Percentiles rank a stretch among this genome's conserved stretches.
Conservation (phyloP, 2,888 invertebrate genomes). For the Synergus japonicus region DNA sequence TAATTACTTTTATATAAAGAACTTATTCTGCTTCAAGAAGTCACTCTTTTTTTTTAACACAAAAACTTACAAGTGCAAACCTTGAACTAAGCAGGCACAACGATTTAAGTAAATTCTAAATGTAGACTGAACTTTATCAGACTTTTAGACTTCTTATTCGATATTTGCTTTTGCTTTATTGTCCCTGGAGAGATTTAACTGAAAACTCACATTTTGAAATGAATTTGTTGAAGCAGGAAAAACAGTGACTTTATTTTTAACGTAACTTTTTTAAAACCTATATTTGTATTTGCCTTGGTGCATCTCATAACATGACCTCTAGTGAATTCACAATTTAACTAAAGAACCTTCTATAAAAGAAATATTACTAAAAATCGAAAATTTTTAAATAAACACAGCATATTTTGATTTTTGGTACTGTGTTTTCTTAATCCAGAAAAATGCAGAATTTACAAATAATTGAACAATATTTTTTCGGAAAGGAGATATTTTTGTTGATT, state of each 20-base stretch:
- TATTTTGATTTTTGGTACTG: conserved; percentile 6
- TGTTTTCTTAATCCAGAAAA: neutral
- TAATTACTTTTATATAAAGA: conserved; percentile 31
- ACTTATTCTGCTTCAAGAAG: conserved; percentile 21
- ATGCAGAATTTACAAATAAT: neutral
- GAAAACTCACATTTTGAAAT: neutral
- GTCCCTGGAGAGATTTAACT: neutral
- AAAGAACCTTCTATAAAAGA: too few relatives aligned
- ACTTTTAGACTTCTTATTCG: conserved; percentile 19
- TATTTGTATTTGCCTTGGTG: neutral
- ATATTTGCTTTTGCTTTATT: conserved; percentile 16
- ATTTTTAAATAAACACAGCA: conserved; percentile 4
- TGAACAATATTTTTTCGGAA: neutral
- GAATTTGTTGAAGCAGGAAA: neutral
- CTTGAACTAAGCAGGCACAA: conserved; percentile 40
- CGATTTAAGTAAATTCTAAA: conserved; percentile 39
- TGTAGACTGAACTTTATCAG: conserved; percentile 35
- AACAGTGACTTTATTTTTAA: neutral
- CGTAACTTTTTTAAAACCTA: neutral
- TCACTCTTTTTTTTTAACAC: conserved; percentile 27
- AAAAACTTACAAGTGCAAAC: conserved; percentile 41
- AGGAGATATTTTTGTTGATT: neutral
- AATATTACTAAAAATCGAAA: neutral
- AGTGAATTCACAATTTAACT: too few relatives aligned
- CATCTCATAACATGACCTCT: neutral